Conservation (phyloP, 2,113 vertebrate species). For the Vidua macroura region DNA sequence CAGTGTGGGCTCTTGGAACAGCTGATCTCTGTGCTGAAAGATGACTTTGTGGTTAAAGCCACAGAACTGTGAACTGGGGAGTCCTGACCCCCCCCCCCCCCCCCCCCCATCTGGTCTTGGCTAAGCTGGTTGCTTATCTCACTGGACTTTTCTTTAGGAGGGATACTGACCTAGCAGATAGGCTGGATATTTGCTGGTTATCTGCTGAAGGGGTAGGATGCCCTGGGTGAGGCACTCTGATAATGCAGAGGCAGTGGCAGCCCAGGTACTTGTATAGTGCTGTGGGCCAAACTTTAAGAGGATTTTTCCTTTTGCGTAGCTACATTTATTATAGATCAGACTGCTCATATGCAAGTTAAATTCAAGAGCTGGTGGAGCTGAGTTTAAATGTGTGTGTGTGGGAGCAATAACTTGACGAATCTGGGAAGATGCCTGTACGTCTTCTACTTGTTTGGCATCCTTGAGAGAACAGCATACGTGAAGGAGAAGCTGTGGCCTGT, state of each 20-base stretch:
- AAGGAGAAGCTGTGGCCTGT: neutral
- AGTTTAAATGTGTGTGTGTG: neutral
- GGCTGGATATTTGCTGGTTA: neutral
- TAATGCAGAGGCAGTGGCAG: neutral
- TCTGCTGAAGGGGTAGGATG: neutral
- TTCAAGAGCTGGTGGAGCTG: neutral
- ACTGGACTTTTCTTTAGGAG: neutral
- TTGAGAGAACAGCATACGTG: neutral
- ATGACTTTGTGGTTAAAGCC: neutral
- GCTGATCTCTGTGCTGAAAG: neutral
- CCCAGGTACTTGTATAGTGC: neutral
- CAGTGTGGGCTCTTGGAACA: neutral
- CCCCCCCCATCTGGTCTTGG: neutral
- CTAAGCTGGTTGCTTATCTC: neutral
- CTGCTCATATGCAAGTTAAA: neutral
- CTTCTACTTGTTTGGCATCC: slow-evolving; percentile 5
- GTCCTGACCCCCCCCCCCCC: neutral
- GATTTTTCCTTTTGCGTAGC: neutral
- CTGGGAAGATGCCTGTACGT: neutral
- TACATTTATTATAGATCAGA: neutral
- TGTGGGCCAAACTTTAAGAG: neutral
- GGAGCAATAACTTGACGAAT: neutral
- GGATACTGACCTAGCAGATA: neutral
- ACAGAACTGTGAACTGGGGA: neutral
- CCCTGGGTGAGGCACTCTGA: neutral